Conservation (phyloP, 2,797 vertebrate species). For the Steatocranus sp. region DNA sequence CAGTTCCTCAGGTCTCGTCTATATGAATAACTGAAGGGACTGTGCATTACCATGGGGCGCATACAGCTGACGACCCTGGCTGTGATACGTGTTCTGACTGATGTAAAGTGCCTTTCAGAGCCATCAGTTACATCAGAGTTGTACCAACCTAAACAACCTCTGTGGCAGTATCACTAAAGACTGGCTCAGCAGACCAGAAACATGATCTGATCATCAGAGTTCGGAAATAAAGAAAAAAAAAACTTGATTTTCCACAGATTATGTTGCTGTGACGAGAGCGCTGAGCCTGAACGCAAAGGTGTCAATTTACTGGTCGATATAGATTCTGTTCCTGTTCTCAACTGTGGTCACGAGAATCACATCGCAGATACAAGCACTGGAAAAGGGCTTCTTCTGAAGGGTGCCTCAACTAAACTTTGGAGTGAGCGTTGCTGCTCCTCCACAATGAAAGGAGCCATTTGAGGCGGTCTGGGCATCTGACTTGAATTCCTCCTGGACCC, state of each 20-base stretch:
- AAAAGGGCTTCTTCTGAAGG: neutral
- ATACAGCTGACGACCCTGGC: neutral
- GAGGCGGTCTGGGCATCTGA: neutral
- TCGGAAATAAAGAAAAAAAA: neutral
- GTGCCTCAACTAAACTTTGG: neutral
- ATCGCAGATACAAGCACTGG: accelerated
- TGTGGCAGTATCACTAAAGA: neutral
- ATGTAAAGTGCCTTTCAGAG: neutral
- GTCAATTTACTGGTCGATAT: neutral
- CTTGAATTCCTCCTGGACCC: neutral
- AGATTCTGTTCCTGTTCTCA: neutral
- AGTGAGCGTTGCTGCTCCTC: neutral
- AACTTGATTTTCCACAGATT: neutral
- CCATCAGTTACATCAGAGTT: neutral
- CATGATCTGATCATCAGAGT: neutral
- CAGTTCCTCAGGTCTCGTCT: neutral
- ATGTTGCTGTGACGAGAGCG: neutral
- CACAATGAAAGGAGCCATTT: neutral
- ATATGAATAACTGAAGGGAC: neutral
- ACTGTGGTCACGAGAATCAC: accelerated
- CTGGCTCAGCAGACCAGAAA: neutral
- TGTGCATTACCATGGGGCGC: neutral
- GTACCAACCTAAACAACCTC: neutral
- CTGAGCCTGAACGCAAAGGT: neutral
- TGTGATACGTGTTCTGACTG: neutral